Evolutionary conservation across 2,113 vertebrate genomes (phyloP).

Genomic region (Nasalis larvatus): DNA sequence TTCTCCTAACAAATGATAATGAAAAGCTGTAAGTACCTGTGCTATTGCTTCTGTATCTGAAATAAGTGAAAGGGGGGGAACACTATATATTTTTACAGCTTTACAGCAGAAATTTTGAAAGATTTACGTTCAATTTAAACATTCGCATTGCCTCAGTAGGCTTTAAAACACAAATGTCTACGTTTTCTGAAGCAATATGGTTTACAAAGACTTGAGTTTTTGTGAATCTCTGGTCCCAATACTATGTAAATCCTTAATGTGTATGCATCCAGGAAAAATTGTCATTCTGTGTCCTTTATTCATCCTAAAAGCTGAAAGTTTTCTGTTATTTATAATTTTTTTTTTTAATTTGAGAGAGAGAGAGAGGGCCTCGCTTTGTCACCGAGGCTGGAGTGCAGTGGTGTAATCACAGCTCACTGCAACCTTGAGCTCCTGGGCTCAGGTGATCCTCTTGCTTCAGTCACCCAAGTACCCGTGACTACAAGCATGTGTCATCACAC

Average conservation of each 20-base stretch:
- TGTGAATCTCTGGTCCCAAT: background rate
- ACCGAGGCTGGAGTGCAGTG: too few relatives aligned
- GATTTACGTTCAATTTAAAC: background rate
- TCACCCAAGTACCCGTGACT: too few relatives aligned
- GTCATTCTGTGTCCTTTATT: background rate
- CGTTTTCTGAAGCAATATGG: background rate
- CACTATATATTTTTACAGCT: background rate
- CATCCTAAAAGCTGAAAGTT: background rate
- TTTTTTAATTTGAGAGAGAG: too few relatives aligned
- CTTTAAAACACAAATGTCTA: background rate
- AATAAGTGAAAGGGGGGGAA: background rate
- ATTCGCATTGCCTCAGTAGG: background rate
- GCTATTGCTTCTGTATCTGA: background rate
- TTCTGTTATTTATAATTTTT: background rate
- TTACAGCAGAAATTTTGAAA: background rate
- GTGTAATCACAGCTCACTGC: too few relatives aligned
- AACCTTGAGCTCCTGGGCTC: too few relatives aligned
- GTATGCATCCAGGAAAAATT: background rate
- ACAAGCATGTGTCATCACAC: too few relatives aligned
- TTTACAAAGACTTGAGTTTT: background rate
- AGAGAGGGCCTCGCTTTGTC: too few relatives aligned
- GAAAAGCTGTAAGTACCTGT: background rate
- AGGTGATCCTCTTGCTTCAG: too few relatives aligned
- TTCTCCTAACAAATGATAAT: background rate
- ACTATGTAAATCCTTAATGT: background rate